Evolutionary conservation across 2,797 vertebrate genomes (phyloP).

Genomic region (Enteromius radiatus): DNA sequence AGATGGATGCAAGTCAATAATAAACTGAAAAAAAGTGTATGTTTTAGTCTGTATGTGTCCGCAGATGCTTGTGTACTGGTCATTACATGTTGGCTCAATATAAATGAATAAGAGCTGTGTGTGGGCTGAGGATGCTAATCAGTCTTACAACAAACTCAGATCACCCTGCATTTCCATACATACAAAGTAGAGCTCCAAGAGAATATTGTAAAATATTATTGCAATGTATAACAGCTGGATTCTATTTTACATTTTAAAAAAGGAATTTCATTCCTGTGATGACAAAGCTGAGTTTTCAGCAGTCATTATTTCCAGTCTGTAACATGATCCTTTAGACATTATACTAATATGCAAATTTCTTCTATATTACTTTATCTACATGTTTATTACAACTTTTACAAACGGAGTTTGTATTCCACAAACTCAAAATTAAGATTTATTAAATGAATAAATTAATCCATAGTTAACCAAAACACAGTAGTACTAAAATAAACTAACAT

Average conservation of each 20-base stretch:
- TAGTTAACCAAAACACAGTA: background rate
- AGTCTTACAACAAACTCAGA: constrained; percentile 11
- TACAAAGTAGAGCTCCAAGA: background rate
- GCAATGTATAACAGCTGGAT: constrained; percentile 1
- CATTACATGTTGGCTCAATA: constrained; percentile 16
- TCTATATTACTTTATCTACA: background rate
- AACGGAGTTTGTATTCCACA: background rate
- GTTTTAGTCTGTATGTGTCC: constrained; percentile 6
- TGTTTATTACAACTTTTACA: background rate
- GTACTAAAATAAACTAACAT: background rate
- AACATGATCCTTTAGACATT: background rate
- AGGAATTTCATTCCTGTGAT: background rate
- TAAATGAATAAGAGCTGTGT: constrained; percentile 21
- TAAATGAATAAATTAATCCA: background rate
- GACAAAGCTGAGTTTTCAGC: background rate
- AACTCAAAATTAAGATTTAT: background rate
- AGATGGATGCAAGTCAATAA: constrained; percentile 18
- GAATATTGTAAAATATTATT: background rate
- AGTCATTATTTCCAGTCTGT: background rate
- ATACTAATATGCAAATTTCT: background rate
- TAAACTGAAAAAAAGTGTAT: background rate
- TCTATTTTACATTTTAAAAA: background rate
- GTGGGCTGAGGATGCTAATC: constrained; percentile 34
- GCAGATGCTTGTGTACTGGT: background rate
- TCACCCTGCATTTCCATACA: constrained; percentile 5